phyloP scores from a whole-genome alignment of 2,797 vertebrate genomes.

The Spondyliosoma cantharus region DNA sequence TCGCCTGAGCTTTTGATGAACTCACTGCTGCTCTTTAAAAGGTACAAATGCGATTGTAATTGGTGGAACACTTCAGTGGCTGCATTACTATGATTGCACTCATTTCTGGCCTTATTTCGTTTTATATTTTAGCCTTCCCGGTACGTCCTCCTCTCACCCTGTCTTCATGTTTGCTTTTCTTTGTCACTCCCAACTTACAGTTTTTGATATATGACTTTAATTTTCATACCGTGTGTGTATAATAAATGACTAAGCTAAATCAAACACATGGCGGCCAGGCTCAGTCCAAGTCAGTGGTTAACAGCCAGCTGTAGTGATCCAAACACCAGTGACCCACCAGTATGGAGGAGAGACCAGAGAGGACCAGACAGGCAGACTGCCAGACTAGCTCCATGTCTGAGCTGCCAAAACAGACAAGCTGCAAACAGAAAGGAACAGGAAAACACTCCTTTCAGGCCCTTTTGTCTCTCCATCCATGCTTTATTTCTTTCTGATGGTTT shows the following conservation, averaged over 20 bases:
- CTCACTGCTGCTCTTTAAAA: constrained; percentile 46
- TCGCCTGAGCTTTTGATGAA: constrained; percentile 63
- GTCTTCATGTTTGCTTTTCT: constrained; percentile 42
- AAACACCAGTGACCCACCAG: constrained; percentile 78
- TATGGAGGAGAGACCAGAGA: constrained; percentile 61
- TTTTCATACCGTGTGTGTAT: constrained; percentile 60
- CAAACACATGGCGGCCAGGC: constrained; percentile 57
- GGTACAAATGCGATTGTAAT: constrained; percentile 1
- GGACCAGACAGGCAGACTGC: constrained; percentile 74
- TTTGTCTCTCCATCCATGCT: constrained; percentile 31
- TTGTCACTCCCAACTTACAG: constrained; percentile 36
- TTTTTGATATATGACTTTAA: constrained; percentile 70
- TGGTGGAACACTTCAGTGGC: constrained; percentile 11
- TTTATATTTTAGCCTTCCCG: constrained; percentile 3
- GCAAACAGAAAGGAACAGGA: constrained; percentile 44
- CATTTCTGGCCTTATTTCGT: constrained; percentile 7
- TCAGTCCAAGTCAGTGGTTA: constrained; percentile 71
- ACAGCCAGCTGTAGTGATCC: constrained; percentile 70
- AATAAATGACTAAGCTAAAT: constrained; percentile 73
- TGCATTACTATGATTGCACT: constrained; percentile 5
- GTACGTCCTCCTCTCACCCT: constrained; percentile 24
- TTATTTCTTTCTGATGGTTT: constrained; percentile 17
- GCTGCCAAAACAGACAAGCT: constrained; percentile 65
- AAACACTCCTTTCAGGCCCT: constrained; percentile 13
- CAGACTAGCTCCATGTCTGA: constrained; percentile 64